A percentile compares a stretch with the other conserved stretches of the same genome.
These are phyloP conservation scores for Papilio demoleus DNA, from an alignment of 2,888 invertebrate species.

Conservation along the genomic window DNA sequence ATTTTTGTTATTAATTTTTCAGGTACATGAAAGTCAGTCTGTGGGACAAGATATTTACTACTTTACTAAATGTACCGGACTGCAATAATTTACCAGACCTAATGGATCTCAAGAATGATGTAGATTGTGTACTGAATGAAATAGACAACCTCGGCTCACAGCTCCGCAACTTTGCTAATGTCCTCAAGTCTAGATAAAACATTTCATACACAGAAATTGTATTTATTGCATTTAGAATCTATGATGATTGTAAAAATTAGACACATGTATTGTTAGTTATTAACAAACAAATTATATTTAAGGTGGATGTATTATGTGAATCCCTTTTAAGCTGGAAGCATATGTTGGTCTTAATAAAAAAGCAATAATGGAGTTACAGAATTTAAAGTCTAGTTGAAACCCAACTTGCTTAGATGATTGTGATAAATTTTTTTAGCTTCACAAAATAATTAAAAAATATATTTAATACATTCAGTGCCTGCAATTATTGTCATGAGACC, in stretches of 20 bases:
- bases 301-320: slow-evolving; percentile 62
- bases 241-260: slow-evolving; percentile 76
- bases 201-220: slow-evolving; percentile 60
- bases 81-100: slow-evolving; percentile 90
- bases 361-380: slow-evolving; percentile 72
- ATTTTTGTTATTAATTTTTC: slow-evolving; percentile 53
- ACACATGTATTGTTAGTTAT: slow-evolving; percentile 64
- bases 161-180: slow-evolving; percentile 79
- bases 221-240: slow-evolving; percentile 82
- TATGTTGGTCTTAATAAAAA: slow-evolving; percentile 55
- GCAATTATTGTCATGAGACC: neutral
- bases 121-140: slow-evolving; percentile 69
- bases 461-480: neutral
- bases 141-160: slow-evolving; percentile 70
- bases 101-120: slow-evolving; percentile 79
- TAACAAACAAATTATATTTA: slow-evolving; percentile 66
- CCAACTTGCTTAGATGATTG: slow-evolving; percentile 75
- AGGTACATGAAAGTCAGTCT: slow-evolving; percentile 88
- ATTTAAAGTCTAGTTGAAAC: slow-evolving; percentile 60
- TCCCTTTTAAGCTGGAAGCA: slow-evolving; percentile 56
- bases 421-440: slow-evolving; percentile 64
- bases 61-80: slow-evolving; percentile 91
- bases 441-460: neutral
- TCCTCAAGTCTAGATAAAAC: slow-evolving; percentile 81
- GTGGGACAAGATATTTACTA: slow-evolving; percentile 92